Conservation (phyloP, 2,888 invertebrate species). For the Dolichomitus sp. region DNA sequence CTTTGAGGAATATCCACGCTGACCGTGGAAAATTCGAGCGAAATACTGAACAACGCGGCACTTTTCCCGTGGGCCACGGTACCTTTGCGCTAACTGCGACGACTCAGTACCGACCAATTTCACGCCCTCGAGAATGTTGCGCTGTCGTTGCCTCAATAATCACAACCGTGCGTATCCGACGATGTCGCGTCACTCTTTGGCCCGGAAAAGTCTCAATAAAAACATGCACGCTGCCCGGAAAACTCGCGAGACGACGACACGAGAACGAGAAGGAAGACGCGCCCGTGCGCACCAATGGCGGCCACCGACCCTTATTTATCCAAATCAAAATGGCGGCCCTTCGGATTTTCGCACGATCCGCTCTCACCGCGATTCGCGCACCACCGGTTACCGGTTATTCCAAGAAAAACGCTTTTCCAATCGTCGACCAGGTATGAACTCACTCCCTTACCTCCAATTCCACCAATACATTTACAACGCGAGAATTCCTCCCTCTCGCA, state of each 20-base stretch:
- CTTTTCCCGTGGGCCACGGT: slow-evolving; percentile 73
- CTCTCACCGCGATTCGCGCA: slow-evolving; percentile 66
- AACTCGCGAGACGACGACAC: slow-evolving; percentile 47
- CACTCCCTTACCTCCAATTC: background rate
- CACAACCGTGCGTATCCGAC: slow-evolving; percentile 15
- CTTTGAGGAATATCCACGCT: background rate
- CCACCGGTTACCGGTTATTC: slow-evolving; percentile 23
- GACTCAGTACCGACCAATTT: slow-evolving; percentile 69
- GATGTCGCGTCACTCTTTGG: slow-evolving; percentile 16
- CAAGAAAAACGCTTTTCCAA: slow-evolving; percentile 52
- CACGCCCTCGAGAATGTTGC: slow-evolving; percentile 55
- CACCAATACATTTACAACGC: background rate
- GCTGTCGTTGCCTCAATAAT: slow-evolving; percentile 56
- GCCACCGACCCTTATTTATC: slow-evolving; percentile 83
- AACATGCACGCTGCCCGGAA: slow-evolving; percentile 56
- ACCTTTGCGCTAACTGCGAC: slow-evolving; percentile 76
- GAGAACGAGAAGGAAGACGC: slow-evolving; percentile 82
- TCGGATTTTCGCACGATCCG: slow-evolving; percentile 78
- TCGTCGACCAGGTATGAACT: slow-evolving; percentile 70
- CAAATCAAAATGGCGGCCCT: slow-evolving; percentile 84
- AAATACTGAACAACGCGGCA: slow-evolving; percentile 78
- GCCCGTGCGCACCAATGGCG: slow-evolving; percentile 84
- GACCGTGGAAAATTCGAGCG: slow-evolving; percentile 26
- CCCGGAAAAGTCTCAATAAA: slow-evolving; percentile 22
- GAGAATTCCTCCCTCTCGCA: background rate